Evolutionary conservation across 2,113 vertebrate species (phyloP), one percentile per base, ranked within the genome.

Genomic region (Syngnathus floridae): DNA sequence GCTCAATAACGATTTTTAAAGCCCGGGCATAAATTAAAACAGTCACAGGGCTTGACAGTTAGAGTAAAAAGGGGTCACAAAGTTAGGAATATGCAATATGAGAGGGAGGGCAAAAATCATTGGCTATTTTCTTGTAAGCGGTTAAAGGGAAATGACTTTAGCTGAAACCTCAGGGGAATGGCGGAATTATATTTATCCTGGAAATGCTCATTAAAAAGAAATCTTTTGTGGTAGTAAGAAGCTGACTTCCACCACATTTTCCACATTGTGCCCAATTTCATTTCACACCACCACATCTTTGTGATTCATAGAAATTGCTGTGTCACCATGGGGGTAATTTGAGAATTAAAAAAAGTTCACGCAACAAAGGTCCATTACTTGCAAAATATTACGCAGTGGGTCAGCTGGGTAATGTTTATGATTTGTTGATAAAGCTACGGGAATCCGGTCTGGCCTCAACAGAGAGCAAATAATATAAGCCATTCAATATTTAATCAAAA

Each of bases 1-100:
- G 81, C 75, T 77, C 75, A 57, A 76, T 78, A 77, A 71, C 45
- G 45, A 81, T 82, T 75, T 79, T 76, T 79, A 73, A 79, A 80
- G 66, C 48, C 49, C 0, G 60, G 72, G 49, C 67, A 81, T 84
- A 77, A 79, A 84, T 84, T 77, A 70, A 71, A 82, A 76, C 71
- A 71, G 71, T 78, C 46, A 8, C 70, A 74, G 26, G 58, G 64
- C 51, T 16, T 73, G 84, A 79, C 76, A 67, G 77, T 48, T 41
- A 49, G 35, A 76, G 57, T 62, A 65, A 74, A 71, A 68, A 65
- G 51, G 3, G 69, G 62, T 65, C 69, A 74, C 54, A 69, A 71
- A 74, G 59, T 72, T 74, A 72, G 61, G 71, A 70, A 75, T 62
- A 64, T 72, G 67, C 55, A 74, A 60, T 67, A 38, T 65, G 19